Evolutionary conservation across 2,888 invertebrate genomes (phyloP), one percentile per base, ranked within the genome.

Genomic region (Sepiola atlantica): DNA sequence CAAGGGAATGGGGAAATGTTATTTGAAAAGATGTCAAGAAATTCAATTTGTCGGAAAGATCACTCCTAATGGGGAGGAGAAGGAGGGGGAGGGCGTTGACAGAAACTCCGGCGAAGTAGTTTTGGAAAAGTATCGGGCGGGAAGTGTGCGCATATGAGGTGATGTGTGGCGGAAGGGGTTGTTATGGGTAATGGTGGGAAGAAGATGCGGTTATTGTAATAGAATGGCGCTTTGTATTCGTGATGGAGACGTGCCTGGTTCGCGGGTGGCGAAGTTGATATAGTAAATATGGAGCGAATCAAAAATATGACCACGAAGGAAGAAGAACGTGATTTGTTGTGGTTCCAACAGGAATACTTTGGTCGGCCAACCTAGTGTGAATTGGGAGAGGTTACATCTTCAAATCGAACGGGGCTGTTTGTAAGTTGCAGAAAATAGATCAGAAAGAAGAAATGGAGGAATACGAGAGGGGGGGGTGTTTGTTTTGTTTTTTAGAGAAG

Each of bases 21-120:
- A 77, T 77, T 77, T 77, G n/a, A 77, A 77, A 77, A 77, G 77
- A 77, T 77, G 77, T 77, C 77, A 77, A 77, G 77, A 77, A 77
- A 77, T 77, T 77, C 77, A 77, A 77, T 77, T 77, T 77, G 77
- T 77, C n/a, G n/a, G 77, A n/a, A 77, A 77, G 77, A 77, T 77
- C 77, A 77, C 77, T n/a, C n/a, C 77, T 77, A 77, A 77, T 77
- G 77, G 77, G 61, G 8, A 8, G 45, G 45, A 8, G 45, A 45
- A 2, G 45, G 8, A 8, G 45, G 45, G 45, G 45, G 45, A 8
- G 77, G 77, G 77, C 77, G 77, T 77, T 77, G 77, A n/a, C 77
- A 77, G 77, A 77, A 77, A 77, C n/a, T 77, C 77, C 77, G n/a
- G 16, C 77, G 77, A 77, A 77, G 77, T n/a, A 77, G 77, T n/a